Evolutionary conservation across 2,113 vertebrate genomes (phyloP).

Genomic region (Physeter macrocephalus): DNA sequence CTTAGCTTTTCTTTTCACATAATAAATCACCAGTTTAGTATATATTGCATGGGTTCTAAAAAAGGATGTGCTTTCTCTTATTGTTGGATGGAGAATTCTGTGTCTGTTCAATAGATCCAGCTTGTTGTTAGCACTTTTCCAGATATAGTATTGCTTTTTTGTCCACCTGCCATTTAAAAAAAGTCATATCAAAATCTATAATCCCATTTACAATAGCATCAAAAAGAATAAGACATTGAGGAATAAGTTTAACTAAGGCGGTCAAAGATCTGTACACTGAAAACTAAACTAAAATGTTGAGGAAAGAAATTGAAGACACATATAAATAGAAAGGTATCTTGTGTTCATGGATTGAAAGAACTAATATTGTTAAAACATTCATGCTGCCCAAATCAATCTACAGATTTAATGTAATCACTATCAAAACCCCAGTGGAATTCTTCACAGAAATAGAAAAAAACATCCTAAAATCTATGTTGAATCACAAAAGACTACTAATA

Average conservation of each 20-base stretch:
- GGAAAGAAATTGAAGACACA: background rate
- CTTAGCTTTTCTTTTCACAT: background rate
- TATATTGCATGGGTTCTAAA: background rate
- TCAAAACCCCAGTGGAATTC: background rate
- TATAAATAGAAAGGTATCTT: background rate
- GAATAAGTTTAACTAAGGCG: background rate
- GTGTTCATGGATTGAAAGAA: background rate
- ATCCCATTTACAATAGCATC: background rate
- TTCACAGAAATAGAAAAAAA: background rate
- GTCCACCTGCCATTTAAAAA: background rate
- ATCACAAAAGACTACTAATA: background rate
- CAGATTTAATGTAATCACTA: background rate
- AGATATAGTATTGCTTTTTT: background rate
- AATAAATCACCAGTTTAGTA: background rate
- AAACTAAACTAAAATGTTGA: background rate
- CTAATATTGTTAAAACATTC: background rate
- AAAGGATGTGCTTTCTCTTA: background rate
- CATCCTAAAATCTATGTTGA: background rate
- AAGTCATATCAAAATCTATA: background rate
- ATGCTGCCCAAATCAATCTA: background rate
- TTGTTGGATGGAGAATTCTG: background rate
- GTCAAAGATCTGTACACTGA: background rate
- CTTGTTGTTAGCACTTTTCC: background rate
- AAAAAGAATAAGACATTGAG: background rate
- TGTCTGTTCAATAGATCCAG: background rate